Conservation (phyloP, 2,797 vertebrate species). For the Nyctalus aviator region DNA sequence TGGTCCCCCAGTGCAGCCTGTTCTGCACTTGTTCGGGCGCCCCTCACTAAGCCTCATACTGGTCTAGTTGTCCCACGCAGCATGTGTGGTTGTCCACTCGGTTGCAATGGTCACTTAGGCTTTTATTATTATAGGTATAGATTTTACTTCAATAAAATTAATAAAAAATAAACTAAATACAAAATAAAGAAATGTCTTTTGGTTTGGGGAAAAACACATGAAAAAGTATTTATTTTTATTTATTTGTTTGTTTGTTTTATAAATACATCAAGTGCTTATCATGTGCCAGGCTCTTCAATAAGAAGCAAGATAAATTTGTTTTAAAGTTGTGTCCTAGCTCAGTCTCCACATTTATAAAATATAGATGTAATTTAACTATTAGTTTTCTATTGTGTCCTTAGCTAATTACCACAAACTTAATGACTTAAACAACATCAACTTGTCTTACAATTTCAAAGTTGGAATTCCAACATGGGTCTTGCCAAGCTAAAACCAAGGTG, state of each 20-base stretch:
- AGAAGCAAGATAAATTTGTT: not conserved
- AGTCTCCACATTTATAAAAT: not conserved
- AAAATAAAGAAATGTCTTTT: not conserved
- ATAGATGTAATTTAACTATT: not conserved
- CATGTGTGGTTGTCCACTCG: no score
- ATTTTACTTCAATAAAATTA: not conserved
- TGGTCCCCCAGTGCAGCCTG: no score
- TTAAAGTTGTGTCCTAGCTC: not conserved
- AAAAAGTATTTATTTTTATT: not conserved
- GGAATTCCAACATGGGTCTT: not conserved
- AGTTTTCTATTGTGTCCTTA: not conserved
- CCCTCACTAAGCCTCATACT: no score
- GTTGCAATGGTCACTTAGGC: no score
- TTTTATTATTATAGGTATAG: no score
- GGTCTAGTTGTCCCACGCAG: no score
- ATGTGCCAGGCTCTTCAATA: not conserved
- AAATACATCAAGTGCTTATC: not conserved
- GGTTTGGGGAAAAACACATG: not conserved
- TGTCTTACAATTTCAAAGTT: not conserved
- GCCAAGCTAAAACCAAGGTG: not conserved
- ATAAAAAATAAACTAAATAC: not conserved
- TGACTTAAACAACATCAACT: not conserved
- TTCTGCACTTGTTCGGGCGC: no score
- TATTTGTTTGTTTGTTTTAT: not conserved
- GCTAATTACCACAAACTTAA: not conserved